Conservation (phyloP, 1,140 invertebrate genomes). For the Cardiocondyla obscurior region DNA sequence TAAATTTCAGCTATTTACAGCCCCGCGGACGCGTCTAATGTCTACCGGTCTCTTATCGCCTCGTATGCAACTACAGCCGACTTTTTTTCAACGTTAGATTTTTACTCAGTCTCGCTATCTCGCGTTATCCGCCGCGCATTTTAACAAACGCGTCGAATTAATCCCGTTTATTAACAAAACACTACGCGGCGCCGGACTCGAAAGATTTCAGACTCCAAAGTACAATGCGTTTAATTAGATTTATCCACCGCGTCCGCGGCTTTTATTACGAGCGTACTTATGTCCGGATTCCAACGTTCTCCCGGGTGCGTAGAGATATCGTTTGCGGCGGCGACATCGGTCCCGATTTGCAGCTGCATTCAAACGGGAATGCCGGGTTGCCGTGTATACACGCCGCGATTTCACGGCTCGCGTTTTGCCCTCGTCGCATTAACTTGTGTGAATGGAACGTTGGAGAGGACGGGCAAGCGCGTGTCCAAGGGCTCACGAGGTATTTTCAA, state of each 20-base stretch:
- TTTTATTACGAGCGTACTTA: constrained; percentile 29
- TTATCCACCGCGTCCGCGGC: no score
- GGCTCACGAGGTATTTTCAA: constrained; percentile 78
- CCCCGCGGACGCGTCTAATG: neutral
- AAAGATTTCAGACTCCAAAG: no score
- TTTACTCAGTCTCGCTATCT: constrained; percentile 1
- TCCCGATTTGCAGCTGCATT: constrained; percentile 51
- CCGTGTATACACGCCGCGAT: neutral
- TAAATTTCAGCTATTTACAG: constrained; percentile 17
- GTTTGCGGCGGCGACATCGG: constrained; percentile 60
- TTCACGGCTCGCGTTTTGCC: constrained; percentile 50
- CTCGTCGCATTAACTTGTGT: constrained; percentile 22
- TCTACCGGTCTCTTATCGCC: neutral
- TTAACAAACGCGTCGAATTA: constrained; percentile 9
- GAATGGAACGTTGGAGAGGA: constrained; percentile 46
- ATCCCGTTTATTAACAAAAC: constrained; percentile 22
- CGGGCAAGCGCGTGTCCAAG: constrained; percentile 45
- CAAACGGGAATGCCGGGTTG: neutral
- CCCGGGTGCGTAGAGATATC: constrained; percentile 52
- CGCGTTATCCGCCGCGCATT: neutral
- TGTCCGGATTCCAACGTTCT: constrained; percentile 34
- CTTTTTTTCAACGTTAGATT: neutral
- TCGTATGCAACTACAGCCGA: neutral
- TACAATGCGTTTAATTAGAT: constrained; percentile 50
- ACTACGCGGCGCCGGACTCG: no score